Conservation (phyloP, 2,797 vertebrate genomes). For the Carapus acus region DNA sequence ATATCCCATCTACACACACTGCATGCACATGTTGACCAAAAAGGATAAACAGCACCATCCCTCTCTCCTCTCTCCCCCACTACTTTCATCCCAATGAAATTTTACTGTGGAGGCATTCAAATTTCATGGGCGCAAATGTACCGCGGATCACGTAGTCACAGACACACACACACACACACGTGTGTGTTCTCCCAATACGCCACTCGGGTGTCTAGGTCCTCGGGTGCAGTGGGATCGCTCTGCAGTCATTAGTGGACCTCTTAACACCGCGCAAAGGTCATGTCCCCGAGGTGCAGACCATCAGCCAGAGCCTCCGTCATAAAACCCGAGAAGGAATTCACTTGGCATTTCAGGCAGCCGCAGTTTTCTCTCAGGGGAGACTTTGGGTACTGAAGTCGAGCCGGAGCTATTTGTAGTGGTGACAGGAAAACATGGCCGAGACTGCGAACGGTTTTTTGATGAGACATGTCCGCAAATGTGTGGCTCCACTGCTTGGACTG, state of each 20-base stretch:
- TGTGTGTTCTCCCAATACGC: conserved; percentile 11
- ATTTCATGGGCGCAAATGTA: background rate
- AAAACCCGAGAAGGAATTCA: conserved; percentile 68
- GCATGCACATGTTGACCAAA: conserved; percentile 19
- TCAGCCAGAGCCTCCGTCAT: conserved; percentile 57
- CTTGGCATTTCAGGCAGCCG: conserved; percentile 62
- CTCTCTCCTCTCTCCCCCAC: background rate
- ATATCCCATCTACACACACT: conserved; percentile 12
- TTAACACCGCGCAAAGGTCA: conserved; percentile 64
- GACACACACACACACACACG: background rate
- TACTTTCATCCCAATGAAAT: conserved; percentile 5
- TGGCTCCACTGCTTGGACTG: conserved; percentile 3
- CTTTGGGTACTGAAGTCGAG: conserved; percentile 45
- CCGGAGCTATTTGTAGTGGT: conserved; percentile 48
- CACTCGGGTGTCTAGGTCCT: conserved; percentile 43
- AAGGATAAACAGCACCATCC: background rate
- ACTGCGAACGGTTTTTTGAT: conserved; percentile 19
- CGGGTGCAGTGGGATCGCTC: conserved; percentile 40
- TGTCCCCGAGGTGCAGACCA: conserved; percentile 61
- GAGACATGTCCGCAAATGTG: conserved; percentile 21
- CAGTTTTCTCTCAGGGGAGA: conserved; percentile 48
- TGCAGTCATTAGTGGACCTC: conserved; percentile 61
- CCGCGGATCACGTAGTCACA: background rate
- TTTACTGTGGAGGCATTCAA: background rate
- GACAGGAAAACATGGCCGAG: conserved; percentile 39